These are phyloP conservation scores for Leptodactylus fallax DNA, from an alignment of 2,797 vertebrate species.

Conservation along the genomic window DNA sequence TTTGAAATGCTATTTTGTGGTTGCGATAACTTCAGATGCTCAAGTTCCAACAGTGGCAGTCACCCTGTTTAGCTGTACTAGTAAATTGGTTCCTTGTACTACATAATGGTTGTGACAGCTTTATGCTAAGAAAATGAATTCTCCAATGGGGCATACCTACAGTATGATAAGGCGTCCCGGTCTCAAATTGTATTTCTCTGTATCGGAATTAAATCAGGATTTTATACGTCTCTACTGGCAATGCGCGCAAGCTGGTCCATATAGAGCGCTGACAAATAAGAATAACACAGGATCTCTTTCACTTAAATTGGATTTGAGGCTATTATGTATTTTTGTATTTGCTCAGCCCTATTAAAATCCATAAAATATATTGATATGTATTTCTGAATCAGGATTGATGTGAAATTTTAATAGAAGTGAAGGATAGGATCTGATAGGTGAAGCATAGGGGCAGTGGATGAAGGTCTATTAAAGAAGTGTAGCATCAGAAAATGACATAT, in stretches of 20 bases:
- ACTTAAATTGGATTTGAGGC: constrained; percentile 80
- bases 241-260: constrained; percentile 85
- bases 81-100: constrained; percentile 99
- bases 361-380: constrained; percentile 74
- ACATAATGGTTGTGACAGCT: constrained; percentile 98
- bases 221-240: constrained; percentile 96
- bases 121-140: constrained; percentile 99
- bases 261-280: constrained; percentile 91
- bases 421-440: not conserved
- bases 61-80: constrained; percentile 96
- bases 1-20: constrained; percentile 90
- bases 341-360: constrained; percentile 91
- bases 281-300: constrained; percentile 83
- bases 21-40: constrained; percentile 96
- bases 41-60: constrained; percentile 90
- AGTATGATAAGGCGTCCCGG: constrained; percentile 94
- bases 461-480: not conserved
- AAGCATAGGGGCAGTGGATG: not conserved
- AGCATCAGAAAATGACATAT: no score
- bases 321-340: constrained; percentile 78
- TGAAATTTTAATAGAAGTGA: not conserved
- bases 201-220: constrained; percentile 99
- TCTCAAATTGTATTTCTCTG: constrained; percentile 99
- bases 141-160: constrained; percentile 92
- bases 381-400: constrained; percentile 67